Base-by-base conservation (phyloP, 1,140 invertebrate species). In the Colletes gigas region DNA sequence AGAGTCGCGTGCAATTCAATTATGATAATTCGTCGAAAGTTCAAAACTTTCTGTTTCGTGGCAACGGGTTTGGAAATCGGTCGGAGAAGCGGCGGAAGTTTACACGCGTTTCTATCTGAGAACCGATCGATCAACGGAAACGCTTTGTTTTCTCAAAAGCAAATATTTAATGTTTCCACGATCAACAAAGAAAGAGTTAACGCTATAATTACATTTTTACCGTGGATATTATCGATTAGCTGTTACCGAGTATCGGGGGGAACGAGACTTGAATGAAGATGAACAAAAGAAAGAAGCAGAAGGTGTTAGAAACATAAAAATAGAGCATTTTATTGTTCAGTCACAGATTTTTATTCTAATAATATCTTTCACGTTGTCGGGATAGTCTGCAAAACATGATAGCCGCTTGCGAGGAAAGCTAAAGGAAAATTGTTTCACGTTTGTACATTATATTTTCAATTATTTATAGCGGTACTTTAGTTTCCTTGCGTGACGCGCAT, bases 281-380 rank as follows among this genome's bases (percentile, higher is more conserved):
- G 47, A 30, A 66, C 3, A 81, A 50, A 50, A 62, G 15, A 79
- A 84, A 30, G 47, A 70, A 81, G 63, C 15, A 78, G 44, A 15
- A 74, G 57, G 74, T 81, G 78, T 88, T 83, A 88, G 83, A 88
- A 90, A 90, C 89, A 88, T 90, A 84, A 83, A 89, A 90, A 90
- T 87, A 90, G 84, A 90, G 83, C 81, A 83, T 86, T 90, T 90
- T 90, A 90, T 90, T 90, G 83, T 87, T 90, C 89, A 90, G 88
- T 90, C 89, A 86, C 88, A 90, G 86, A 60, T 83, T 86, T 88
- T 88, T 85, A 89, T 86, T 89, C 84, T 86, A 88, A 82, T 81
- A 75, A 85, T 88, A 81, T 87, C 83, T 82, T 74, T 88, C 74
- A 76, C 78, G 83, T 85, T 55, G 77, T 77, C 76, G 71, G 8